Evolutionary conservation across 2,113 vertebrate species (phyloP), one percentile per base, ranked within the genome.

Genomic region (Pardalotus punctatus): DNA sequence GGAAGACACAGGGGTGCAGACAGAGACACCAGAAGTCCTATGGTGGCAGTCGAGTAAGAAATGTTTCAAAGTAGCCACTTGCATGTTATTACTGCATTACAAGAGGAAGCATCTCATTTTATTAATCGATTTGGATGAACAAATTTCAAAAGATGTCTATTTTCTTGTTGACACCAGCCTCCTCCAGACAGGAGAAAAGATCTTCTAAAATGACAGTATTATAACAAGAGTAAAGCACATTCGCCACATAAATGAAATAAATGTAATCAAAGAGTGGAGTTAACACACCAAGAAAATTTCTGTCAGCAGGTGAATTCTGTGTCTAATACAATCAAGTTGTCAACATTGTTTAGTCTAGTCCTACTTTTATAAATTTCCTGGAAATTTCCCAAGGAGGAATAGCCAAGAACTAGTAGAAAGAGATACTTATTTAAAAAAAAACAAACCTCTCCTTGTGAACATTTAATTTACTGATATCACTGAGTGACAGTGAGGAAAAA

Each of bases 311-410:
- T 94, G 81, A 97, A 97, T 96, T 97, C 94, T 94, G 90, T 86
- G 58, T 98, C 92, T 81, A 97, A 96, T 88, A 94, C 93, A 97
- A 97, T 97, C 95, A 98, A 96, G 96, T 95, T 97, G 94, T 95
- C 92, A 92, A 84, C 88, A 90, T 83, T 93, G 62, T 95, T 97
- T 71, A 69, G 66, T 66, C 72, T 95, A 86, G 67, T 91, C 64
- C 92, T 91, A 81, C 86, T 94, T 97, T 88, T 97, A 64, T 95
- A 97, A 51, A 94, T 96, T 97, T 98, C 67, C 80, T 94, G 33
- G 35, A 69, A 65, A 77, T 87, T 87, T 82, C 14, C 17, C 9
- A 53, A 76, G 38, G 23, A 38, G 21, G 10, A 77, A 53, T 64
- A 48, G 33, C 17, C 61, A 48, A 38, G 5, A 42, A 11, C 33